phyloP scores from a whole-genome alignment of 2,888 invertebrate genomes.

The Metellina segmentata region DNA sequence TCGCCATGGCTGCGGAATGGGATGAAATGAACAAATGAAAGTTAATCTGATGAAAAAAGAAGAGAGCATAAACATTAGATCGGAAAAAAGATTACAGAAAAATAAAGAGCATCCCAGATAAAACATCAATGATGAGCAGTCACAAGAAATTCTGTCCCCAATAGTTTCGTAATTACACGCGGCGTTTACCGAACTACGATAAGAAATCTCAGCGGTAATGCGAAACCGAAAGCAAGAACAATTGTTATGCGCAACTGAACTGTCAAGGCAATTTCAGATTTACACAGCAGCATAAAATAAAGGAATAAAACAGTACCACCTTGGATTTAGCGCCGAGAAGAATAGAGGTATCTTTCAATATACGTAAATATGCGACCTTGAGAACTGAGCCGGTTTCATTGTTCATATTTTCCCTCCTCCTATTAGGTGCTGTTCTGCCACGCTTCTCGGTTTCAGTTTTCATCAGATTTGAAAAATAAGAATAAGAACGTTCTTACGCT shows the following conservation, averaged over 20 bases:
- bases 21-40: neutral
- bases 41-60: neutral
- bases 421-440: too few species aligned
- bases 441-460: too few species aligned
- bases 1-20: conserved; percentile 17
- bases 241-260: conserved; percentile 40
- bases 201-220: neutral
- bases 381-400: neutral
- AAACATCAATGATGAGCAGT: neutral
- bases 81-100: neutral
- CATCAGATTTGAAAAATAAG: too few species aligned
- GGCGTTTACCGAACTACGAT: neutral
- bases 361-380: neutral
- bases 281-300: conserved; percentile 48
- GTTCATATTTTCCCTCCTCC: neutral
- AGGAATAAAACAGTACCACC: conserved; percentile 43
- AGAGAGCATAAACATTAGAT: conserved; percentile 3
- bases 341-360: conserved; percentile 20
- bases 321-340: conserved; percentile 29
- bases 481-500: too few species aligned
- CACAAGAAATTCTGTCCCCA: neutral
- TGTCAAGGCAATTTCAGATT: conserved; percentile 34
- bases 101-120: neutral
- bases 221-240: conserved; percentile 25
- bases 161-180: conserved; percentile 30